phyloP scores from a whole-genome alignment of 2,113 vertebrate genomes.

The Ceyx melanurus region DNA sequence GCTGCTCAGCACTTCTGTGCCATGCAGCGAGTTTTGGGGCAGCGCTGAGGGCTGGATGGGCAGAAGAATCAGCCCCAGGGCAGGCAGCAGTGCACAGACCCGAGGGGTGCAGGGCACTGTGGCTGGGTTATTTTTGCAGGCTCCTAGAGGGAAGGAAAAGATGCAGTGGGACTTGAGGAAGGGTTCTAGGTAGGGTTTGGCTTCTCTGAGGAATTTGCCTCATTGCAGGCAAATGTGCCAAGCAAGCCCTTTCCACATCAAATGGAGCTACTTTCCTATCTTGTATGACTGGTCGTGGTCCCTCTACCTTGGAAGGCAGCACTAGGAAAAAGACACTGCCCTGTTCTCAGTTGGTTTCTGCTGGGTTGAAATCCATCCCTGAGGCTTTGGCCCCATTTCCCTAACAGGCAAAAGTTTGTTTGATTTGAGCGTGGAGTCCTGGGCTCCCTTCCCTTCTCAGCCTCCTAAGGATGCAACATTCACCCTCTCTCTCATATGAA shows the following conservation, averaged over 20 bases:
- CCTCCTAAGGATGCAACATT: slow-evolving; percentile 68
- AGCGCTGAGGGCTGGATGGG: not conserved
- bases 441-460: slow-evolving; percentile 41
- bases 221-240: not conserved
- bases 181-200: not conserved
- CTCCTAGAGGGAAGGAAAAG: not conserved
- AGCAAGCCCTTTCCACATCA: not conserved
- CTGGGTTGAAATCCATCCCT: not conserved
- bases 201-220: not conserved
- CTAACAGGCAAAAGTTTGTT: slow-evolving; percentile 37
- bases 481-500: slow-evolving; percentile 73
- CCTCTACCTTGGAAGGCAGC: not conserved
- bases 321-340: not conserved
- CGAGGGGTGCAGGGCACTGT: not conserved
- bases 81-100: not conserved
- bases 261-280: not conserved
- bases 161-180: not conserved
- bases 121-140: rapidly evolving
- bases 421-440: not conserved
- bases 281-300: not conserved
- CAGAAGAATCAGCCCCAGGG: not conserved
- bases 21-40: not conserved
- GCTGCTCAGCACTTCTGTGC: not conserved
- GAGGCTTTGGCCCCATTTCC: not conserved
- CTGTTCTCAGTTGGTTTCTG: not conserved